Conservation (phyloP, 2,888 invertebrate species). For the Drosophila mayaguana region DNA sequence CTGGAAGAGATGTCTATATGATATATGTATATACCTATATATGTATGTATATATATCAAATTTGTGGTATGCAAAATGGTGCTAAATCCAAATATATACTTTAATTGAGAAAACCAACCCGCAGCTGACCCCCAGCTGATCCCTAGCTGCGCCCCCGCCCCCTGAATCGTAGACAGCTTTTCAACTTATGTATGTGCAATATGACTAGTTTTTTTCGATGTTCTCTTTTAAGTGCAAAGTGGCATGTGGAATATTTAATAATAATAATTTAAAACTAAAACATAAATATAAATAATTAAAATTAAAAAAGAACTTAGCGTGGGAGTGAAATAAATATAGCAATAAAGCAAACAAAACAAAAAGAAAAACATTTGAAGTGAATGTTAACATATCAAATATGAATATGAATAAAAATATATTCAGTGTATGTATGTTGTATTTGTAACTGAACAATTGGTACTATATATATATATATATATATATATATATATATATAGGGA, state of each 20-base stretch:
- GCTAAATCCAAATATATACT: conserved; percentile 85
- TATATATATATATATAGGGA: not conserved
- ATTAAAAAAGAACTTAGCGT: not conserved
- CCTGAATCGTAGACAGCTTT: conserved; percentile 53
- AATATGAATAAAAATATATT: conserved; percentile 20
- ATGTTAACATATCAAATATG: conserved; percentile 77
- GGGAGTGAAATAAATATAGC: conserved; percentile 13
- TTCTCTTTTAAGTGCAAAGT: conserved; percentile 59
- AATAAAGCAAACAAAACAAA: not conserved
- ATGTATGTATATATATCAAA: conserved; percentile 36
- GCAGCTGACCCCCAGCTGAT: conserved; percentile 6
- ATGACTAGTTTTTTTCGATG: conserved; percentile 84
- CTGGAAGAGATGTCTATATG: conserved; percentile 31
- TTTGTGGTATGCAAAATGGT: conserved; percentile 83
- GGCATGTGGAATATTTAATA: conserved; percentile 22
- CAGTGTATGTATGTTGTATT: conserved; percentile 18
- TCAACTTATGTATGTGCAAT: conserved; percentile 85
- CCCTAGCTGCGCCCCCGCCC: conserved; percentile 23
- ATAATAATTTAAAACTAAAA: not conserved
- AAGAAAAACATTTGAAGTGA: conserved; percentile 53
- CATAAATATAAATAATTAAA: not conserved
- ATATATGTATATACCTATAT: conserved; percentile 15
- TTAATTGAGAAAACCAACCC: conserved; percentile 46
- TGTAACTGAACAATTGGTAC: conserved; percentile 42
- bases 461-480: conserved; percentile 12